Conservation (phyloP, 1,140 invertebrate species). For the Orchestia grillus region DNA sequence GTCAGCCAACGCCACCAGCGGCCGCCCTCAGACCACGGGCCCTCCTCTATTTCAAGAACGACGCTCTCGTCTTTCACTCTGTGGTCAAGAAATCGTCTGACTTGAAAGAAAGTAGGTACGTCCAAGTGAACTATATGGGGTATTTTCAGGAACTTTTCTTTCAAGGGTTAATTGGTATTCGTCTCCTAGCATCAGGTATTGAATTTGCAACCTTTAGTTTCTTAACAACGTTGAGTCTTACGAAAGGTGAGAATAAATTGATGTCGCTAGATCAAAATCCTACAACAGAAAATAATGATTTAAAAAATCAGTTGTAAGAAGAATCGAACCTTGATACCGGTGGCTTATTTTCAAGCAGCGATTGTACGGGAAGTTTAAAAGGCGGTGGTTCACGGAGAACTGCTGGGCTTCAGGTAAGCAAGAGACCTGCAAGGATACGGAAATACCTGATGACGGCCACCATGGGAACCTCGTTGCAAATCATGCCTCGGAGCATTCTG, state of each 20-base stretch:
- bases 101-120: background rate
- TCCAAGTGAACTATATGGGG: background rate
- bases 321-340: background rate
- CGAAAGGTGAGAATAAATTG: too few species aligned
- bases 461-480: background rate
- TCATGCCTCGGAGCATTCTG: background rate
- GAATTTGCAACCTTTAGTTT: background rate
- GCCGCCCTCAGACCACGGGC: background rate
- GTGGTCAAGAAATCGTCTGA: background rate
- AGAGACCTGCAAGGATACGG: background rate
- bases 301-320: background rate
- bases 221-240: too few species aligned
- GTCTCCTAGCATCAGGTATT: background rate
- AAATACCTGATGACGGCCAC: background rate
- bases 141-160: background rate
- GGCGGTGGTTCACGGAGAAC: background rate
- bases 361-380: background rate
- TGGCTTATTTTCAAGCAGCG: background rate
- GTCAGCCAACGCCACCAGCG: slow-evolving; percentile 15
- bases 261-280: too few species aligned
- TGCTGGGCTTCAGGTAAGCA: background rate
- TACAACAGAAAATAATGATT: background rate
- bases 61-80: background rate
- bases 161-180: background rate
- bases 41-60: background rate